phyloP scores from a whole-genome alignment of 2,113 vertebrate genomes.

The Triplophysa tibetana region DNA sequence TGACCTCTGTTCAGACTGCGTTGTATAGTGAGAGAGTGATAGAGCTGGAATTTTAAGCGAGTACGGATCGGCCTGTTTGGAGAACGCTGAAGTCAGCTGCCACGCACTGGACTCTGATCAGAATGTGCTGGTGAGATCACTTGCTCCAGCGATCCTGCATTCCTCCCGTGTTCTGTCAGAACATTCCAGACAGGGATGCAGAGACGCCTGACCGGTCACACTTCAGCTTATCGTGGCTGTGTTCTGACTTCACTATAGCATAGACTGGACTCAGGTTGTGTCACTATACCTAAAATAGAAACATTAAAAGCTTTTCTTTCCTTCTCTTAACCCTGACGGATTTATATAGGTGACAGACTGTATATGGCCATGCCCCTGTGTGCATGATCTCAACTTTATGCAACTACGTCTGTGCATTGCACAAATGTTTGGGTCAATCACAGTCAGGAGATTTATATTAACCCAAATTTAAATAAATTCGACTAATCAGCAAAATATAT shows the following conservation, averaged over 20 bases:
- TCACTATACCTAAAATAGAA: conserved; percentile 10
- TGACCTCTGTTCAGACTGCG: conserved; percentile 19
- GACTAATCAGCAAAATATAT: too few relatives aligned
- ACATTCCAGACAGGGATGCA: conserved; percentile 36
- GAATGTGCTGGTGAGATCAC: conserved; percentile 41
- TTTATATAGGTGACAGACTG: background rate
- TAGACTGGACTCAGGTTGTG: background rate
- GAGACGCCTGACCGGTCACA: conserved; percentile 15
- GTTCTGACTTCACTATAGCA: background rate
- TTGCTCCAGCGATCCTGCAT: conserved; percentile 30
- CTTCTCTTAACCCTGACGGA: conserved; percentile 4
- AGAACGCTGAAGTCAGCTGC: conserved; percentile 18
- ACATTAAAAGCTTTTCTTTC: background rate
- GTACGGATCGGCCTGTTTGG: conserved; percentile 20
- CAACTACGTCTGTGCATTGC: background rate
- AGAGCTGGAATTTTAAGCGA: conserved; percentile 26
- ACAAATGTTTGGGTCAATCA: too few relatives aligned
- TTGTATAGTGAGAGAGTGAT: conserved; percentile 25
- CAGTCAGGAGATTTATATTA: too few relatives aligned
- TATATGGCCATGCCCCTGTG: background rate
- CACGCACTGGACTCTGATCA: conserved; percentile 30
- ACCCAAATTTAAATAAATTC: too few relatives aligned
- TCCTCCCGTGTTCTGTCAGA: conserved; percentile 43
- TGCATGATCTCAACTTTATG: background rate
- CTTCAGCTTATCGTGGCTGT: background rate